phyloP scores from a whole-genome alignment of 1,140 invertebrate species.

The Hyphantria cunea region DNA sequence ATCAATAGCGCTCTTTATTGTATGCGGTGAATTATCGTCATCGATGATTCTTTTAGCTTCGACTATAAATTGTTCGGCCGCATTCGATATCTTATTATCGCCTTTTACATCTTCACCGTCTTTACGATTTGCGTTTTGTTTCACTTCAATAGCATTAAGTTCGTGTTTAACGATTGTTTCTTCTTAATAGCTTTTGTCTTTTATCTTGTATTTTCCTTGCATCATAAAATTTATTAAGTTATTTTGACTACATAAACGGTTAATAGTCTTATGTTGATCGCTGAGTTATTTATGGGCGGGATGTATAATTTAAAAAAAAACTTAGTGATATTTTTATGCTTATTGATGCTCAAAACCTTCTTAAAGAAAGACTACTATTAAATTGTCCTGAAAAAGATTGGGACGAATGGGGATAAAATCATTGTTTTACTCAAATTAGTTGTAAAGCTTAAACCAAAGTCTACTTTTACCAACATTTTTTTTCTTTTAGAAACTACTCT shows the following conservation, averaged over 20 bases:
- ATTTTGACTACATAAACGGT: neutral
- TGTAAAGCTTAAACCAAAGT: no score
- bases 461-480: no score
- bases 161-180: slow-evolving; percentile 32
- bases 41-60: slow-evolving; percentile 57
- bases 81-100: slow-evolving; percentile 62
- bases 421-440: no score
- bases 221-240: neutral
- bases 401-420: no score
- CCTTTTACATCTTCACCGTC: slow-evolving; percentile 54
- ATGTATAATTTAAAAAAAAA: no score
- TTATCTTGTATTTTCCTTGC: slow-evolving; percentile 22
- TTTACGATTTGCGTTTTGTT: slow-evolving; percentile 42
- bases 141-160: slow-evolving; percentile 30
- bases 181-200: slow-evolving; percentile 24
- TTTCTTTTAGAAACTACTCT: no score
- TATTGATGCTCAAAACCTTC: no score
- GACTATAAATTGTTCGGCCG: slow-evolving; percentile 51
- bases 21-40: slow-evolving; percentile 68
- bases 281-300: no score
- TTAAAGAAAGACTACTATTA: no score
- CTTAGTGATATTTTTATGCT: no score
- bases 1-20: slow-evolving; percentile 78
- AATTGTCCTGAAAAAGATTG: no score
- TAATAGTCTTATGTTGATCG: neutral